Evolutionary conservation across 1,140 invertebrate genomes (phyloP), one percentile per base, ranked within the genome.

Genomic region (Hypothenemus hampei): DNA sequence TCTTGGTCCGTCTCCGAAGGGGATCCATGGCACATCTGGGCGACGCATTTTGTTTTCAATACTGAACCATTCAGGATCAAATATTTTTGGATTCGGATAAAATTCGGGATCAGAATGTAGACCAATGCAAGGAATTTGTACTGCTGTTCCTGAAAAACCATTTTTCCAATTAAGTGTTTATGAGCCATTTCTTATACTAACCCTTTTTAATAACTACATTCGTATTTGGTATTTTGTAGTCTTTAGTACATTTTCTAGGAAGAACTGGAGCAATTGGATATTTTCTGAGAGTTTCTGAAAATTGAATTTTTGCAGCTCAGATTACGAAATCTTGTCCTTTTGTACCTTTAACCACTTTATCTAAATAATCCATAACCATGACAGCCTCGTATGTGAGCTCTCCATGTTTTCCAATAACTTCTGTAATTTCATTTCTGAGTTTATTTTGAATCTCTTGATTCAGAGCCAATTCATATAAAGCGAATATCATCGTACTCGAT

Each of bases 1-100:
- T 59, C 79, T 67, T 2, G 78, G 78, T 16, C 81, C 81, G 8
- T 65, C 63, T 16, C 81, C 79, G 65, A 83, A 83, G 0, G 79
- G 75, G 44, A 80, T 53, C 59, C 71, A 85, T 0, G 75, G 63
- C 57, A 73, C 76, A 0, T 73, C 69, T 15, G 72, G 67, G 18
- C 73, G 63, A 15, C 65, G 58, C 4, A 58, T 61, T 59, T 69
- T 73, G 18, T 70, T 65, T 45, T 75, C 70, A 0, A 48, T 44
- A 41, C 51, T 47, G 63, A 75, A 75, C 45, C 68, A 51, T 20
- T 83, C 77, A 2, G 81, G 81, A 56, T 76, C 66, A 63, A 84
- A 84, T 60, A 66, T 67, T 8, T 76, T 60, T 5, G 82, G 81
- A 26, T 82, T 68, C 6, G 75, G 70, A 69, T 73, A 84, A 54